Conservation (phyloP, 2,113 vertebrate genomes). For the Rhinoderma darwinii region DNA sequence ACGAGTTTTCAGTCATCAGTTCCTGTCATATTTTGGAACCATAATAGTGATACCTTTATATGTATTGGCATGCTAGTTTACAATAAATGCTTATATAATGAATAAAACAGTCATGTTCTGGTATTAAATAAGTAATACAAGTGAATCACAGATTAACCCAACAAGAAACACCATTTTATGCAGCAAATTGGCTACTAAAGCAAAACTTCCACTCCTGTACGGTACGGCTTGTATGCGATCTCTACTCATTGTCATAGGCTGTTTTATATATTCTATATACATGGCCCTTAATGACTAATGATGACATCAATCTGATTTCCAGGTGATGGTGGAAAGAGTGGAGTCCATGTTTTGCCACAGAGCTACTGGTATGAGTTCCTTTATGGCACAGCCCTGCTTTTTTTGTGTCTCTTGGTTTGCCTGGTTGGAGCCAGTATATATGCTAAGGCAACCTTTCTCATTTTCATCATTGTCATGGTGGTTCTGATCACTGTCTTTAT, state of each 20-base stretch:
- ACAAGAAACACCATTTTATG: no score
- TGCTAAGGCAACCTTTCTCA: slow-evolving; percentile 87
- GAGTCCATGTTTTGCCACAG: slow-evolving; percentile 74
- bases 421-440: slow-evolving; percentile 89
- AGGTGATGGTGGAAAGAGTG: slow-evolving; percentile 55
- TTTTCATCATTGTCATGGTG: slow-evolving; percentile 84
- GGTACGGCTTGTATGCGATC: no score
- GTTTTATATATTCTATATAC: not conserved
- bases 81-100: no score
- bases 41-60: no score
- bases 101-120: no score
- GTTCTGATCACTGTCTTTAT: slow-evolving; percentile 82
- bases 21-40: no score
- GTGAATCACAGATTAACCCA: no score
- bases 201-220: no score
- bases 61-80: no score
- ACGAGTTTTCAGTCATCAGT: no score
- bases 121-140: no score
- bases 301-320: not conserved
- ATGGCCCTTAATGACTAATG: not conserved
- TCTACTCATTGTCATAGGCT: not conserved
- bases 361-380: slow-evolving; percentile 89
- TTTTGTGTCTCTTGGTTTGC: slow-evolving; percentile 86
- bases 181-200: no score
- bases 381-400: slow-evolving; percentile 77